Evolutionary conservation across 2,797 vertebrate species (phyloP).

Genomic region (Crossoptilon crossoptilon): DNA sequence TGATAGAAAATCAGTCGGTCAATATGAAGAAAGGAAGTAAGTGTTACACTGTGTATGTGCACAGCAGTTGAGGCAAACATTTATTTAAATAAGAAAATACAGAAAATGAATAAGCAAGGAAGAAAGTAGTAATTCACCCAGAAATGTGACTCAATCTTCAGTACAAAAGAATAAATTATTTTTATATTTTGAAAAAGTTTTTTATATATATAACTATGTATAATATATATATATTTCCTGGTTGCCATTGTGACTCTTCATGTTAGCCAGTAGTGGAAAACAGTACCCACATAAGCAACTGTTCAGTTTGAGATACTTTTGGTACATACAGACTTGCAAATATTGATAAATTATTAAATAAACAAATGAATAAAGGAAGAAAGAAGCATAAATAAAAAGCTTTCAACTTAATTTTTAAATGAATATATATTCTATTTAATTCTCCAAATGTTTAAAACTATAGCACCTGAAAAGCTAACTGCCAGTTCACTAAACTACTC

Average conservation of each 20-base stretch:
- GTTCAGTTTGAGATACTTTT: not conserved
- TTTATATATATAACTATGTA: not conserved
- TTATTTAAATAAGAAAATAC: not conserved
- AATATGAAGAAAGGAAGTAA: not conserved
- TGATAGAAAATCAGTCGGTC: not conserved
- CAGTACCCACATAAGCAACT: not conserved
- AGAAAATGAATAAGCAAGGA: not conserved
- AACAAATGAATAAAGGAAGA: no score
- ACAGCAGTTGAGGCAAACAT: not conserved
- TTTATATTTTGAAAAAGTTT: not conserved
- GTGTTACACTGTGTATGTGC: not conserved
- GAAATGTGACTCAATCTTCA: not conserved
- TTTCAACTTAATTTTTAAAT: not conserved
- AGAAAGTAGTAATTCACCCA: not conserved
- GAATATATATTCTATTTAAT: not conserved
- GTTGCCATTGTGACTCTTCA: not conserved
- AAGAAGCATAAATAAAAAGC: not conserved
- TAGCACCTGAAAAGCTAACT: not conserved
- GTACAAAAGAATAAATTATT: not conserved
- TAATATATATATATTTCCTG: not conserved
- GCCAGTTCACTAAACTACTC: not conserved
- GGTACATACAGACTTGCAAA: not conserved
- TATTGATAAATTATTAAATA: not conserved
- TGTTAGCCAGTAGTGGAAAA: not conserved
- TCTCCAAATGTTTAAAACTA: not conserved